A percentile compares a stretch with the other conserved stretches of the same genome.
These are phyloP conservation scores for Caenorhabditis elegans DNA, from an alignment of 1,140 invertebrate genomes.

Conservation along the genomic window DNA sequence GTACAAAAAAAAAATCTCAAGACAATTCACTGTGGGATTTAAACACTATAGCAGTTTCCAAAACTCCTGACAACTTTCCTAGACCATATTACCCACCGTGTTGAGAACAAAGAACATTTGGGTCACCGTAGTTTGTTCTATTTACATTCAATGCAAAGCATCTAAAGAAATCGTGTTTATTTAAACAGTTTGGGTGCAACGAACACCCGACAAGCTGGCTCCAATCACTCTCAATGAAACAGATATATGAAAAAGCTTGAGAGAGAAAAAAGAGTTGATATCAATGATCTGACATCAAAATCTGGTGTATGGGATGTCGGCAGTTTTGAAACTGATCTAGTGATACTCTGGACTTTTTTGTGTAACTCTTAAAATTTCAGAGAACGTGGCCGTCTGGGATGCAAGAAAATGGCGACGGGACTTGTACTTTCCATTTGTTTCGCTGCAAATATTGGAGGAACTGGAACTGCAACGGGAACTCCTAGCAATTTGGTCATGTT, in stretches of 20 bases:
- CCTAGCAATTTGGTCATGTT: conserved; percentile 67
- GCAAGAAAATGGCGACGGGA: conserved; percentile 48
- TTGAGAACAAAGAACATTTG: not conserved
- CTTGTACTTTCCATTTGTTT: conserved; percentile 57
- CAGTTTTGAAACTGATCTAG: not conserved
- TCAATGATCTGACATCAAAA: not conserved
- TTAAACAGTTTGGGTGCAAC: not conserved
- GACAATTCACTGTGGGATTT: too few species aligned
- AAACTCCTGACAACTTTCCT: too few species aligned
- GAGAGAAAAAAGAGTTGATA: too few species aligned
- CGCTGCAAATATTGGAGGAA: conserved; percentile 68
- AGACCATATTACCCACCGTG: too few species aligned
- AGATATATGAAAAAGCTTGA: not conserved
- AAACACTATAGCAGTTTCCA: too few species aligned
- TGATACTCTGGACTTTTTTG: too few species aligned
- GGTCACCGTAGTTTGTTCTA: too few species aligned
- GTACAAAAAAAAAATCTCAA: too few species aligned
- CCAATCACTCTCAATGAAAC: not conserved
- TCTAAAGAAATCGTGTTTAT: not conserved
- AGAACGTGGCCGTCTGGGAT: conserved; percentile 37
- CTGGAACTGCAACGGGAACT: conserved; percentile 68
- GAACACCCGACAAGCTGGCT: not conserved
- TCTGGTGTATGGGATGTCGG: not conserved
- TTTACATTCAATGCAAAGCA: too few species aligned
- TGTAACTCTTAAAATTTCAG: conserved; percentile 27